phyloP scores from a whole-genome alignment of 2,888 invertebrate genomes.

The Sesamia inferens region DNA sequence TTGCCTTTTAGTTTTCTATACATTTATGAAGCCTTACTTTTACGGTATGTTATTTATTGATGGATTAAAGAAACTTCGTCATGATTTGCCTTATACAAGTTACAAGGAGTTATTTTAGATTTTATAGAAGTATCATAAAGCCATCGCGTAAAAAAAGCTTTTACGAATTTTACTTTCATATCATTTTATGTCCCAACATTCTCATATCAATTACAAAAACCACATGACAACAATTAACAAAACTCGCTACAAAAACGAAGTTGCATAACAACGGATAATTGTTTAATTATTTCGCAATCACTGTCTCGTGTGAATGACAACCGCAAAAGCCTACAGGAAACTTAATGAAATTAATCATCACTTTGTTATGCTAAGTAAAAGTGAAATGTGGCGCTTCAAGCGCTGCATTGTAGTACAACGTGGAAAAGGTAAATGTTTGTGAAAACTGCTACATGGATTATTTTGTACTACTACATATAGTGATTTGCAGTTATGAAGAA shows the following conservation, averaged over 20 bases:
- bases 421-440: conserved; percentile 27
- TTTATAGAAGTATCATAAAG: too few relatives aligned
- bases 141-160: neutral
- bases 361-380: conserved; percentile 48
- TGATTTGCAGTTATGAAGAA: conserved; percentile 21
- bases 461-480: conserved; percentile 11
- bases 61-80: neutral
- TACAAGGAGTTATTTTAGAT: neutral
- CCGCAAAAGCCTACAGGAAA: conserved; percentile 53
- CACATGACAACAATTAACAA: conserved; percentile 17
- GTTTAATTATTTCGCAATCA: conserved; percentile 62
- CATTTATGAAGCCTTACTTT: neutral
- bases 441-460: conserved; percentile 20
- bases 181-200: neutral
- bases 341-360: conserved; percentile 68
- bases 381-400: conserved; percentile 24
- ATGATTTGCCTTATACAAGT: neutral
- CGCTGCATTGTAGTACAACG: conserved; percentile 4
- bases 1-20: too few relatives aligned
- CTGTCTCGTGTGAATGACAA: conserved; percentile 61
- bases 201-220: neutral
- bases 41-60: too few relatives aligned
- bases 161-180: neutral
- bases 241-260: conserved; percentile 40
- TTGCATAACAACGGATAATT: conserved; percentile 47